Evolutionary conservation across 2,797 vertebrate genomes (phyloP), one percentile per base, ranked within the genome.

Genomic region (Mormyrus proboscirostris): DNA sequence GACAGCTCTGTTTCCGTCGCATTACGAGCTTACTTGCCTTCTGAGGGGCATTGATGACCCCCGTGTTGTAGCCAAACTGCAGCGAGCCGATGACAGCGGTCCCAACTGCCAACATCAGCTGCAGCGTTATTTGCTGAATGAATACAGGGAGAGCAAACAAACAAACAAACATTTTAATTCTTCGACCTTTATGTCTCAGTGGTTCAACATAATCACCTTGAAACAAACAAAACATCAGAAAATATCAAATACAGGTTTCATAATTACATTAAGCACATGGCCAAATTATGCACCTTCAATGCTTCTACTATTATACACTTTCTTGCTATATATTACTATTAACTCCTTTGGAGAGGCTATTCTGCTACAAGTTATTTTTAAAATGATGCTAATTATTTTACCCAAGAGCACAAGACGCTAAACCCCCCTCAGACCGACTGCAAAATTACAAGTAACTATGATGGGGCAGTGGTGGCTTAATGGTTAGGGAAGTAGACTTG

Each of bases 1-100:
- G 69, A 6, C 4, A 1, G 76, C 7, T 4, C 41, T 16, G 3
- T 14, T 19, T 5, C 4, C 5, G 29, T 2, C 5, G 57, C 57
- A 76, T 0, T 33, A 6, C n/a, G 1, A 1, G 14, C n/a, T 29
- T 49, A 91, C 94, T 95, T 91, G 98, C 98, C 94, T 94, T 96
- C 92, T 99, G 97, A 0, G 98, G 98, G n/a, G 98, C 98, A 0
- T 99, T 99, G 95, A 99, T 99, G 91, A 99, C 98, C 0, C 98
- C 98, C 0, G 98, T 99, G 93, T 99, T 99, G 94, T 99, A 99
- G 47, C 98, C 98, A 0, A 99, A 99, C 93, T 99, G 98, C n/a
- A 99, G 92, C 0, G 98, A 99, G 83, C 98, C 98, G n/a, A 99
- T 96, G 88, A 98, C 98, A 1, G 98, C 98, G 6, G 97, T 96